These are phyloP conservation scores for Leptinotarsa texana DNA, from an alignment of 1,140 invertebrate species.

Conservation along the genomic window DNA sequence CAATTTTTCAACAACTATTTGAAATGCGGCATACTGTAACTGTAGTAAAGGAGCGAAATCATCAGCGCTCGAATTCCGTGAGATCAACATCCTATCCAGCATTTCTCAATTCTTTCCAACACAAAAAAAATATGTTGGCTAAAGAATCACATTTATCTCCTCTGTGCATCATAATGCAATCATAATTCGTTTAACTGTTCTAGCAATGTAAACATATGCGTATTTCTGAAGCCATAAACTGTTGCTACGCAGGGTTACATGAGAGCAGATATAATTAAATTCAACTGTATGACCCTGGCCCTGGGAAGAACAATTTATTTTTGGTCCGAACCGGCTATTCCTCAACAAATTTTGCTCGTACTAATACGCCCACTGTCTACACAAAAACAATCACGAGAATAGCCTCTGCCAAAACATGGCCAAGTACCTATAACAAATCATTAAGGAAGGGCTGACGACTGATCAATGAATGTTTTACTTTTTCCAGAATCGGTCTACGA, in stretches of 20 bases:
- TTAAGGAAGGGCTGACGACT: neutral
- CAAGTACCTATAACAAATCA: neutral
- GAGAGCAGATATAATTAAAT: conserved; percentile 34
- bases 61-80: no score
- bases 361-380: conserved; percentile 14
- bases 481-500: no score
- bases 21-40: no score
- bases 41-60: no score
- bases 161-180: neutral
- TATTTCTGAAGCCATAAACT: neutral
- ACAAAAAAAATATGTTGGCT: neutral
- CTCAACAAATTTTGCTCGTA: neutral
- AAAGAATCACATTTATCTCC: neutral
- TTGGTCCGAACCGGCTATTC: conserved; percentile 30
- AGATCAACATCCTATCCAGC: no score
- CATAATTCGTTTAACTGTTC: conserved; percentile 3
- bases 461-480: neutral
- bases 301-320: conserved; percentile 35
- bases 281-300: conserved; percentile 36
- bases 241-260: conserved; percentile 1
- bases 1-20: no score
- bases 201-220: neutral
- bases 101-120: neutral
- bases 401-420: no score
- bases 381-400: conserved; percentile 11